Evolutionary conservation across 1,140 invertebrate species (phyloP).

Genomic region (Eurytemora carolleeae): DNA sequence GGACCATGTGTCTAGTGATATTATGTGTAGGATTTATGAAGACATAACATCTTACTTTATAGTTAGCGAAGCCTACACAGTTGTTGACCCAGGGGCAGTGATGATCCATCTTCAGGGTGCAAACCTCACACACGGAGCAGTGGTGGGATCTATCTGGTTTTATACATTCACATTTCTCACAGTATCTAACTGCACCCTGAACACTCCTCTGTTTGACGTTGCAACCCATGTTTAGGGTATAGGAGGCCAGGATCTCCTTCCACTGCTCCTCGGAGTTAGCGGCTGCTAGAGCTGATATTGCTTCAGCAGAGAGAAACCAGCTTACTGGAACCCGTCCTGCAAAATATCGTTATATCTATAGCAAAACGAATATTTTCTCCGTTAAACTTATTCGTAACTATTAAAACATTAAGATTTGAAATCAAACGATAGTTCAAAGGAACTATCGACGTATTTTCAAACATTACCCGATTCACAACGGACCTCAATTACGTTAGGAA

Average conservation of each 20-base stretch:
- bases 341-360: no score
- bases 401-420: no score
- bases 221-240: neutral
- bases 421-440: no score
- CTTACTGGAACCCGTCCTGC: no score
- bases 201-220: conserved; percentile 2
- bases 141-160: conserved; percentile 93
- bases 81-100: conserved; percentile 99
- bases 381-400: no score
- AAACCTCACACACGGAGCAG: conserved; percentile 77
- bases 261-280: neutral
- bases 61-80: conserved; percentile 91
- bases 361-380: no score
- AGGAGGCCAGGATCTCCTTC: neutral
- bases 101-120: conserved; percentile 93
- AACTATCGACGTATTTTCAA: no score
- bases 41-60: conserved; percentile 40
- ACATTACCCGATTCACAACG: no score
- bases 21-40: conserved; percentile 7
- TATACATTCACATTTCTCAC: conserved; percentile 76
- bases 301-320: no score
- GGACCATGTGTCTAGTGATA: neutral
- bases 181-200: conserved; percentile 39
- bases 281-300: no score
- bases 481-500: no score